Base-by-base conservation (phyloP, 2,888 invertebrate genomes). In the Ariolimax columbianus region DNA sequence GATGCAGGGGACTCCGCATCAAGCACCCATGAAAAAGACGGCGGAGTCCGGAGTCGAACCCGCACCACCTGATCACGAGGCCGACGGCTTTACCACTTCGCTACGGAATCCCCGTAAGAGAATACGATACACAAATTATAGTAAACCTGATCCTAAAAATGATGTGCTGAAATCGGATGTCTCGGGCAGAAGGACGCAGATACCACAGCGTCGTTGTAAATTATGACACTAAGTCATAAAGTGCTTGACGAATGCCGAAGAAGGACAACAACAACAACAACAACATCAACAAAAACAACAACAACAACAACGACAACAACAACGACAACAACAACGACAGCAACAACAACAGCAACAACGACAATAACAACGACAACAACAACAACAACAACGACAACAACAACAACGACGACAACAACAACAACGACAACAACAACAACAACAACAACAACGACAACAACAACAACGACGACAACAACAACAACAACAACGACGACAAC, bases 381-480 rank as follows among this genome's bases (percentile, higher is more conserved):
- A 70, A 19, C 36, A 70, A 0, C 36, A 14, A 11, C 38, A 70
- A 36, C 70, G 36, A 19, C 70, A 38, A 17, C 36, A 70, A 2
- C 70, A 70, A 36, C 70, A 36, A 36, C 70, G 36, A 11, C 70
- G 36, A 7, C 70, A 70, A 3, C 36, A 36, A 2, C 70, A 70
- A 11, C 70, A 4, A 11, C 70, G 36, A 36, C 70, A 36, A 11
- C 36, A 36, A 2, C 70, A 70, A 19, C 70, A 70, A 11, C 70
- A 70, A 2, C 70, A 70, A 3, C 70, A 36, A 11, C 70, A 38
- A 9, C 70, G 36, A 19, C 70, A 70, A 11, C 70, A 70, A 2
- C 70, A 70, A 17, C 70, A 43, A 26, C 72, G 43, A 26, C 72
- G 43, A n/a, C 72, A 73, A 43, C 72, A 73, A 17, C 72, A 73